phyloP scores from a whole-genome alignment of 1,140 invertebrate genomes.

The Drosophila bifasciata region DNA sequence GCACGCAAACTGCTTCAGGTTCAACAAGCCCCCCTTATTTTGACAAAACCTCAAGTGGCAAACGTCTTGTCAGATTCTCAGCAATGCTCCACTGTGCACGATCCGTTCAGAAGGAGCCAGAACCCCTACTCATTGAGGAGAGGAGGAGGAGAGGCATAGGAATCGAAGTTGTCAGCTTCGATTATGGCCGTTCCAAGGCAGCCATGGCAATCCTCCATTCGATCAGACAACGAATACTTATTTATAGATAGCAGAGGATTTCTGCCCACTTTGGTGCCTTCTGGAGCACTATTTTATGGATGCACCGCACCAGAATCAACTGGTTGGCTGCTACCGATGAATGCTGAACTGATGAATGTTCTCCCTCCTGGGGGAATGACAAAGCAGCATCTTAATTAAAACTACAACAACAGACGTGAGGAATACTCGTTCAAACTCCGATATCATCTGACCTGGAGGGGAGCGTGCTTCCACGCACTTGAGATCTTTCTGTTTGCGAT shows the following conservation, averaged over 20 bases:
- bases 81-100: neutral
- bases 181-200: constrained; percentile 45
- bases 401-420: constrained; percentile 3
- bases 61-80: constrained; percentile 43
- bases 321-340: constrained; percentile 13
- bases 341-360: constrained; percentile 58
- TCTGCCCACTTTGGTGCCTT: constrained; percentile 7
- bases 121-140: constrained; percentile 1
- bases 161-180: constrained; percentile 29
- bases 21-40: constrained; percentile 51
- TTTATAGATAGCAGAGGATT: constrained; percentile 63
- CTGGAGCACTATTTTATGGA: constrained; percentile 19
- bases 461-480: constrained; percentile 45
- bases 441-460: constrained; percentile 49
- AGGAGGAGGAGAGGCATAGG: constrained; percentile 2
- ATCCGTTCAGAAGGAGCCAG: constrained; percentile 20
- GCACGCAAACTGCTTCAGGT: constrained; percentile 10
- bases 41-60: constrained; percentile 60
- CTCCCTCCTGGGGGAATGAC: constrained; percentile 40
- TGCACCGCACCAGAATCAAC: neutral
- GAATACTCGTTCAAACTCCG: constrained; percentile 3
- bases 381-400: constrained; percentile 60
- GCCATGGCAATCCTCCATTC: constrained; percentile 33
- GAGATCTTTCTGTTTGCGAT: constrained; percentile 28
- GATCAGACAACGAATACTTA: constrained; percentile 60